Percentiles rank a stretch among this genome's conserved stretches.
These are phyloP conservation scores for Acanthurus lineatus DNA, from an alignment of 2,797 vertebrate genomes.

Conservation along the genomic window DNA sequence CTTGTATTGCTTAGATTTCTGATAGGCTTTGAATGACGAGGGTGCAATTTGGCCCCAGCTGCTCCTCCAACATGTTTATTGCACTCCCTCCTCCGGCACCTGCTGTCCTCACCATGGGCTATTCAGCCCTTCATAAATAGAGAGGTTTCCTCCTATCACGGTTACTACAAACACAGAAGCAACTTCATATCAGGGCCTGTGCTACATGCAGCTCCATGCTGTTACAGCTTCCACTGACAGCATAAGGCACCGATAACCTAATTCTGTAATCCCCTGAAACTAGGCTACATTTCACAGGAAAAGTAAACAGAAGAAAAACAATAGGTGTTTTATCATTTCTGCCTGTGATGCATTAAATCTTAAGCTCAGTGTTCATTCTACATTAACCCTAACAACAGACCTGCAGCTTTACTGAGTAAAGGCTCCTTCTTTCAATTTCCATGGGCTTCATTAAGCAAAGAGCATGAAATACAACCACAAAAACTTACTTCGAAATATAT, in stretches of 20 bases:
- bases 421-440: conserved; percentile 6
- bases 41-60: conserved; percentile 83
- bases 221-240: conserved; percentile 41
- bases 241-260: conserved; percentile 73
- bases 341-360: conserved; percentile 20
- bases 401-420: neutral
- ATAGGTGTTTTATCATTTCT: conserved; percentile 49
- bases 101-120: conserved; percentile 71
- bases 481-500: neutral
- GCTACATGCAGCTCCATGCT: conserved; percentile 13
- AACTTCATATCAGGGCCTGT: conserved; percentile 41
- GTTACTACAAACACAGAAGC: conserved; percentile 25
- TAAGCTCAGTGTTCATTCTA: neutral
- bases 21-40: conserved; percentile 81
- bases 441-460: neutral
- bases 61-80: conserved; percentile 81
- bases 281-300: conserved; percentile 60
- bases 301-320: conserved; percentile 62
- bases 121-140: conserved; percentile 68
- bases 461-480: neutral
- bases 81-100: conserved; percentile 74
- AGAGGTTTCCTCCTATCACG: conserved; percentile 56
- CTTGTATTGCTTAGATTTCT: conserved; percentile 77
- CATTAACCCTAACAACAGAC: conserved; percentile 24
- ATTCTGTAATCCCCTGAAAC: conserved; percentile 76